Evolutionary conservation across 2,888 invertebrate species (phyloP).

Genomic region (Phasia obesa): DNA sequence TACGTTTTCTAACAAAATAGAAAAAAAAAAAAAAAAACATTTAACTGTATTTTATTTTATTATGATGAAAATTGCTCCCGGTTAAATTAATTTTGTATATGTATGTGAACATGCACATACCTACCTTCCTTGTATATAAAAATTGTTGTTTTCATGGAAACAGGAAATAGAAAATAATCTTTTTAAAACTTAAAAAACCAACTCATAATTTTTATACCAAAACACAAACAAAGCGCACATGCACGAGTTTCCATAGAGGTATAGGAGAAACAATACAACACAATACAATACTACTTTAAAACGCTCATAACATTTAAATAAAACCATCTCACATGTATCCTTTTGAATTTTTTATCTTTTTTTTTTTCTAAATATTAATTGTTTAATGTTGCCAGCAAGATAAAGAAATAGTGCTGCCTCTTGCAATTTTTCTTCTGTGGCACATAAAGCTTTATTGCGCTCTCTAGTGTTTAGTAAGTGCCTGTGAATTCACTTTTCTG

Average conservation of each 20-base stretch:
- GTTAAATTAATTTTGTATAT: slow-evolving; percentile 11
- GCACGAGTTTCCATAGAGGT: neutral
- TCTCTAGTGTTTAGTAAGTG: slow-evolving; percentile 52
- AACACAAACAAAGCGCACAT: neutral
- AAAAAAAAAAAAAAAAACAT: neutral
- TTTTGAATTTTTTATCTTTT: slow-evolving; percentile 2
- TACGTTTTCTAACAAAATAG: neutral
- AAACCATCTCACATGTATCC: slow-evolving; percentile 28
- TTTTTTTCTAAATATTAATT: slow-evolving; percentile 47
- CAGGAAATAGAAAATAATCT: slow-evolving; percentile 27
- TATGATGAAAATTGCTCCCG: neutral
- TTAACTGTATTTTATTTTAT: neutral
- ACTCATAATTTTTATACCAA: neutral
- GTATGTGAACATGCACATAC: neutral
- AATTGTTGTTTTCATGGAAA: slow-evolving; percentile 7
- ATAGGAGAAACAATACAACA: neutral
- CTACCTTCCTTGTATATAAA: neutral
- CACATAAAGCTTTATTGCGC: slow-evolving; percentile 47
- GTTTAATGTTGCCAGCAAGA: slow-evolving; percentile 58
- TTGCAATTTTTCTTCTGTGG: neutral
- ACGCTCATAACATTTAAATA: slow-evolving; percentile 52
- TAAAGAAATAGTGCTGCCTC: slow-evolving; percentile 14
- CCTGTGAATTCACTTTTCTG: slow-evolving; percentile 20
- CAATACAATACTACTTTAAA: slow-evolving; percentile 32
- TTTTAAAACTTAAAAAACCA: slow-evolving; percentile 5